These are phyloP conservation scores for Argopecten irradians DNA, from an alignment of 1,140 invertebrate species.

Conservation along the genomic window DNA sequence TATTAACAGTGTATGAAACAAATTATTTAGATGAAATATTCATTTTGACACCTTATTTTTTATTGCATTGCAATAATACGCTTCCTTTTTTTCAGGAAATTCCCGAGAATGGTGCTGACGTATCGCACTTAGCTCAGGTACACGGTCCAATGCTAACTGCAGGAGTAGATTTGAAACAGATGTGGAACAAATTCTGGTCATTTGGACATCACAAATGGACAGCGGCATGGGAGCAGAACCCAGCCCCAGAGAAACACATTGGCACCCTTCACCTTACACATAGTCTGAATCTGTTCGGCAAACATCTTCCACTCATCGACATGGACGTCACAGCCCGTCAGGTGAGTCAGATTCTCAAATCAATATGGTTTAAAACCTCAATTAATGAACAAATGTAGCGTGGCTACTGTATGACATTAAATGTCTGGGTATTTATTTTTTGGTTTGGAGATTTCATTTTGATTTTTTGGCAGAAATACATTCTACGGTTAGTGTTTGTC, in stretches of 20 bases:
- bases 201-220: constrained; percentile 76
- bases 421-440: no score
- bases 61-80: no score
- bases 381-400: no score
- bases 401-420: no score
- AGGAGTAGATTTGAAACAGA: constrained; percentile 78
- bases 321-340: constrained; percentile 81
- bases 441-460: no score
- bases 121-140: constrained; percentile 86
- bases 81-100: constrained; percentile 84
- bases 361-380: no score
- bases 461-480: no score
- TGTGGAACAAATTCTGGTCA: constrained; percentile 73
- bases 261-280: constrained; percentile 82
- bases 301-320: constrained; percentile 77
- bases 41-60: no score
- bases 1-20: no score
- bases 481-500: no score
- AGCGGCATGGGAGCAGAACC: constrained; percentile 72
- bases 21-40: no score
- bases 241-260: constrained; percentile 79
- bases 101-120: constrained; percentile 93
- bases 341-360: constrained; percentile 76
- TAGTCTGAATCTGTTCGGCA: constrained; percentile 79
- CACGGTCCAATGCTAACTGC: constrained; percentile 83